phyloP scores from a whole-genome alignment of 2,797 vertebrate genomes.

The Erpetoichthys calabaricus region DNA sequence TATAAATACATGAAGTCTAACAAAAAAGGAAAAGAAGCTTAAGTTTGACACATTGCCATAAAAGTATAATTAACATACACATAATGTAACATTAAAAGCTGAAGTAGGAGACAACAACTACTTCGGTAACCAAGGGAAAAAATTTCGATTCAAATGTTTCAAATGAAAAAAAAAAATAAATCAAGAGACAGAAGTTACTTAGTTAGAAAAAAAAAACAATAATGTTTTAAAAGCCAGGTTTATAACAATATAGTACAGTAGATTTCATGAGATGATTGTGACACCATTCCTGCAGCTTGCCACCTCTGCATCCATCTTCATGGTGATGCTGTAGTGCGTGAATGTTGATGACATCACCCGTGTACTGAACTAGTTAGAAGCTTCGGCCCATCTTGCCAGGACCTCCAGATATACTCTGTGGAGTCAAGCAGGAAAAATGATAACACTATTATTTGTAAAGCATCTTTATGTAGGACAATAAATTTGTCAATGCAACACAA shows the following conservation, averaged over 20 bases:
- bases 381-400: slow-evolving; percentile 81
- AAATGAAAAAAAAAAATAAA: no score
- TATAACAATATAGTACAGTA: slow-evolving; percentile 84
- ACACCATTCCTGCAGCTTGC: slow-evolving; percentile 65
- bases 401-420: slow-evolving; percentile 84
- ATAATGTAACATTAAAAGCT: slow-evolving; percentile 24
- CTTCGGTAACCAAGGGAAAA: slow-evolving; percentile 39
- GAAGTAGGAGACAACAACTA: slow-evolving; percentile 30
- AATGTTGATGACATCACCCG: slow-evolving; percentile 82
- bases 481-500: no score
- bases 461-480: no score
- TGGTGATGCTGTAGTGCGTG: slow-evolving; percentile 75
- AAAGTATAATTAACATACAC: slow-evolving; percentile 43
- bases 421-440: slow-evolving; percentile 21
- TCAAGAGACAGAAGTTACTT: slow-evolving; percentile 57
- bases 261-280: slow-evolving; percentile 84
- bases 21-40: slow-evolving; percentile 29
- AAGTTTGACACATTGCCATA: neutral
- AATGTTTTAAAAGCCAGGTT: slow-evolving; percentile 64
- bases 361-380: slow-evolving; percentile 84
- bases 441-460: no score
- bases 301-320: slow-evolving; percentile 45
- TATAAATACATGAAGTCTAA: slow-evolving; percentile 64
- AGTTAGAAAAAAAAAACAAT: slow-evolving; percentile 66
- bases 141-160: neutral